Conservation (phyloP, 2,113 vertebrate genomes). For the Sialia sialis region DNA sequence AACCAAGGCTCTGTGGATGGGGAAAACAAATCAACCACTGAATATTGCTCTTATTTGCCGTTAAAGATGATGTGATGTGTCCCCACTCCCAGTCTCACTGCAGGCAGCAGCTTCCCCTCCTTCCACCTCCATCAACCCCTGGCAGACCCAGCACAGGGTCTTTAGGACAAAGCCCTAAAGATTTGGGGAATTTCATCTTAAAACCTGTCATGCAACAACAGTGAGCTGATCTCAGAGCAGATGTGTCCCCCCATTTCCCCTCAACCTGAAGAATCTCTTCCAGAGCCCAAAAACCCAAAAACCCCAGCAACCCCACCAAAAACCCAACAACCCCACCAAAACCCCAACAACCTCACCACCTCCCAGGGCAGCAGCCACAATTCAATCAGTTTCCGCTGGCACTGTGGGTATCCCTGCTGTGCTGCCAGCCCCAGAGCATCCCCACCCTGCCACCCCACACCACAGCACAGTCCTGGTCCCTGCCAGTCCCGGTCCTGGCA, state of each 20-base stretch:
- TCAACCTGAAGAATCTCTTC: not conserved
- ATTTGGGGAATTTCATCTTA: not conserved
- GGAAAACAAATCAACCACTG: not conserved
- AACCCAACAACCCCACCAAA: no score
- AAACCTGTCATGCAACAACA: not conserved
- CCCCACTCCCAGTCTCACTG: rapidly evolving
- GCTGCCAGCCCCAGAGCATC: not conserved
- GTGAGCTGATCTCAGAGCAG: rapidly evolving
- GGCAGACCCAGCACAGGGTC: not conserved
- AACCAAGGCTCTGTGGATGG: not conserved
- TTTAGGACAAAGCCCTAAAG: not conserved
- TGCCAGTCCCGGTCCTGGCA: not conserved
- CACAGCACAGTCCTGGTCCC: rapidly evolving
- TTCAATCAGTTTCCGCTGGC: not conserved
- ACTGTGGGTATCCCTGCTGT: not conserved
- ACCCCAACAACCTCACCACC: not conserved
- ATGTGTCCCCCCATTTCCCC: not conserved
- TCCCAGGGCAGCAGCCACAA: not conserved
- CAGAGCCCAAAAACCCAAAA: not conserved
- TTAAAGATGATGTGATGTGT: rapidly evolving
- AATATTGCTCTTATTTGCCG: rapidly evolving
- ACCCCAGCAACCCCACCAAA: no score
- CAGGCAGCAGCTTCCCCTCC: not conserved
- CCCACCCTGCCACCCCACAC: not conserved
- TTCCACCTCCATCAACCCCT: not conserved